Evolutionary conservation across 92 coral and sea anemone genomes (phyloP), one percentile per base, ranked within the genome.

Genomic region (Palythoa caribaeorum): DNA sequence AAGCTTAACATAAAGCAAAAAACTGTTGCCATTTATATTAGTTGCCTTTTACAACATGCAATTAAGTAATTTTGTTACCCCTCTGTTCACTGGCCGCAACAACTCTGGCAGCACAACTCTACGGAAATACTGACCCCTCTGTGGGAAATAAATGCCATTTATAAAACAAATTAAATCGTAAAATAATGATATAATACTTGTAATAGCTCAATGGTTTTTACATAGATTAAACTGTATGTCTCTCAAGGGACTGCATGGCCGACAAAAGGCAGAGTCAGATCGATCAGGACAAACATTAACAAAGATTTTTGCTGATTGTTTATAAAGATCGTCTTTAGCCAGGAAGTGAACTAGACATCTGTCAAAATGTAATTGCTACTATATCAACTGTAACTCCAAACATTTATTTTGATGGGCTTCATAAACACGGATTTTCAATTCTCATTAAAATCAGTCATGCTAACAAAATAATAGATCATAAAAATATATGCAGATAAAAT

Each of bases 51-150:
- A 16, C 3, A 73, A 73, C 5, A 51, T 73, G 55, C 78, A 73
- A 71, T 37, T 28, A 37, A 71, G n/a, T 73, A 73, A 40, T 38
- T 15, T 39, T 16, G 1, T 73, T 73, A 39, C 78, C 78, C 39
- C 78, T 73, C 37, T 73, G 78, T 73, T 73, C 54, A 40, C 78
- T 39, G 78, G 55, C 78, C 6, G 55, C 78, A 38, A 38, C 57
- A 73, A 73, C 78, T 73, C 55, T 73, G 78, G 78, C 28, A 73
- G 78, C 78, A 40, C 13, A 73, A 73, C 15, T 73, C 57, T 73
- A 1, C 75, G 75, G 75, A 71, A 71, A 71, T 36, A 37, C 75
- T 36, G 47, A 36, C 75, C 75, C 75, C 75, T 71, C 75, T 71
- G 75, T 37, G 6, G 71, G 71, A 71, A 71, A 71, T 10, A 66